Evolutionary conservation across 2,113 vertebrate genomes (phyloP), one percentile per base, ranked within the genome.

Genomic region (Corynorhinus townsendii): DNA sequence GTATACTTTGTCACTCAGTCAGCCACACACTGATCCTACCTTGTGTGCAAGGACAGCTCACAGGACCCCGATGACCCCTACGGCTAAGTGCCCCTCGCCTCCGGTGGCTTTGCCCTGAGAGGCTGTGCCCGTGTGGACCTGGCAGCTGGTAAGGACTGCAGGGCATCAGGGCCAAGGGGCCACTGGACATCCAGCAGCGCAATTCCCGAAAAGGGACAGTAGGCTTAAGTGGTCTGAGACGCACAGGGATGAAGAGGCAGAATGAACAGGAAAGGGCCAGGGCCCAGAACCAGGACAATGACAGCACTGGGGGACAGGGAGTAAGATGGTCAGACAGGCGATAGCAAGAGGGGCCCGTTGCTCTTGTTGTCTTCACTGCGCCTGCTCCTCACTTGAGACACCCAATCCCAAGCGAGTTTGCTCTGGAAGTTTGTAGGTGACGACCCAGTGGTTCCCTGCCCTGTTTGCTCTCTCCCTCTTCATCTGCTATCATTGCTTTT

Each of bases 401-500:
- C 40, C 24, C 62, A 12, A 10, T 8, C 10, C 49, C 19, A 33
- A 30, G 22, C 0, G 64, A 69, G 28, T 75, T 10, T 68, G 19
- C 38, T 19, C 22, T 16, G 30, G 22, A n/a, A 54, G 75, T 59
- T 17, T n/a, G 77, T 26, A 43, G 47, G 86, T 45, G 82, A 68
- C 4, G n/a, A 26, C 16, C 28, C 9, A 0, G 64, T 7, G 5
- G 38, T n/a, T 24, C 19, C 79, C 68, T 15, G 89, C 26, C 47
- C 1, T 0, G 0, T 20, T 11, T 9, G 77, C 66, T 40, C 14
- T 68, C 40, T 79, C 49, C 73, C 33, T 49, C 40, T 6, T 3
- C 19, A 24, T 35, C 4, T 59, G 89, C 86, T 68, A 12, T 43
- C n/a, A 22, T 17, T 90, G 92, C 90, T 59, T 35, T 90, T 79